Evolutionary conservation across 2,888 invertebrate species (phyloP), one percentile per base, ranked within the genome.

Genomic region (Xestia ashworthii): DNA sequence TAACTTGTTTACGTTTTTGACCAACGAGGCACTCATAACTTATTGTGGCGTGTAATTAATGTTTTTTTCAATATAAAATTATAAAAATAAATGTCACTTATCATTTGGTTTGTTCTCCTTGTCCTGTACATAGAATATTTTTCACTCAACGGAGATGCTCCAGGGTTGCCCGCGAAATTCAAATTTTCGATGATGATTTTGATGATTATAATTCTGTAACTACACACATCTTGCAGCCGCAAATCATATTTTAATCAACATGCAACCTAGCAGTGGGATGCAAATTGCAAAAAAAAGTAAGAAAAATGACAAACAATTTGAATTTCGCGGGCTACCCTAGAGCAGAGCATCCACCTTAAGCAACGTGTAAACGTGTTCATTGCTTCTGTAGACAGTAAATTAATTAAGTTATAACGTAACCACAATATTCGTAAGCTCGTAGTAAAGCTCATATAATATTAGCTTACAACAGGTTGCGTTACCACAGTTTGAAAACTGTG

Each of bases 61-160:
- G 5, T 48, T 48, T 50, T 46, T 50, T 50, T 8, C 3, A 19
- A 50, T 19, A 50, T 6, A 19, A 8, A 50, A 22, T 8, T 50
- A 50, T 19, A 8, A 50, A 50, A 22, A 22, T 50, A 50, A 22
- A 50, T 53, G 22, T 6, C 58, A 25, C 25, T 25, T 55, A 1
- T n/a, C 5, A n/a, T 55, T 55, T 14, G n/a, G 8, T n/a, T 44
- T 46, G 16, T 8, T 32, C 62, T 62, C 4, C 62, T 38, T 41
- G 60, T 46, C 62, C 14, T 64, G 53, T n/a, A 19, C 44, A 64
- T 74, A 50, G n/a, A 32, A n/a, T 71, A 19, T 74, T 16, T 73
- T 55, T 32, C 22, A 22, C 55, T 32, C 32, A 32, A 32, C 32
- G 32, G 32, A 32, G 32, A 32, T 32, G 32, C 32, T 32, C 1